Evolutionary conservation across 1,140 invertebrate species (phyloP).

Genomic region (Sycobia sp.): DNA sequence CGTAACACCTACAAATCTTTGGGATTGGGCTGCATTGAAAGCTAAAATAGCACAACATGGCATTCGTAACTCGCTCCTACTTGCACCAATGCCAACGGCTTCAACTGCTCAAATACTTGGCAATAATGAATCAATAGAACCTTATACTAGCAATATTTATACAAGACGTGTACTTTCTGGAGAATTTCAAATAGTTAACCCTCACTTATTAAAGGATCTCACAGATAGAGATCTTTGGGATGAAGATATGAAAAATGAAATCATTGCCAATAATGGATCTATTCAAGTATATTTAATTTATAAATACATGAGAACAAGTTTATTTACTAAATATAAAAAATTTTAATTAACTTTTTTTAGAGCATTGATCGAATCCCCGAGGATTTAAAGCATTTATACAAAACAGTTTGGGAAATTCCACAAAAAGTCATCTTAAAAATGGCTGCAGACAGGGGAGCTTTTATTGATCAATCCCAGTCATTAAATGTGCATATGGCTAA

Average conservation of each 20-base stretch:
- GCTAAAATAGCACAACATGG: slow-evolving; percentile 89
- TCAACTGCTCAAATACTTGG: slow-evolving; percentile 99
- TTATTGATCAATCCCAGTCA: slow-evolving; percentile 98
- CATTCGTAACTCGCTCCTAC: slow-evolving; percentile 89
- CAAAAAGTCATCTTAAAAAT: slow-evolving; percentile 95
- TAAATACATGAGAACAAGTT: not conserved
- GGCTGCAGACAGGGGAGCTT: slow-evolving; percentile 97
- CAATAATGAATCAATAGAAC: slow-evolving; percentile 98
- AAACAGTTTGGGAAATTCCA: slow-evolving; percentile 98
- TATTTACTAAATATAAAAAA: not conserved
- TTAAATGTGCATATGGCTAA: slow-evolving; percentile 96
- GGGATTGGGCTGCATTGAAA: slow-evolving; percentile 89
- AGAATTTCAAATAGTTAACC: slow-evolving; percentile 91
- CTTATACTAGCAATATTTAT: slow-evolving; percentile 98
- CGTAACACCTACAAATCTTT: slow-evolving; percentile 84
- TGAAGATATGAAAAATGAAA: slow-evolving; percentile 94
- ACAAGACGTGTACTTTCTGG: slow-evolving; percentile 91
- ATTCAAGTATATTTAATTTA: slow-evolving; percentile 68
- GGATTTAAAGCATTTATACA: slow-evolving; percentile 90
- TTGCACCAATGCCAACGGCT: slow-evolving; percentile 99
- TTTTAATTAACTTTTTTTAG: slow-evolving; percentile 57
- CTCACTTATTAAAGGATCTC: slow-evolving; percentile 92
- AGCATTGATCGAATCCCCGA: slow-evolving; percentile 87
- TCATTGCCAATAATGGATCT: slow-evolving; percentile 91
- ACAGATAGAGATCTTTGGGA: slow-evolving; percentile 91